Evolutionary conservation across 1,140 invertebrate species (phyloP).

Genomic region (Dendrolimus punctatus): DNA sequence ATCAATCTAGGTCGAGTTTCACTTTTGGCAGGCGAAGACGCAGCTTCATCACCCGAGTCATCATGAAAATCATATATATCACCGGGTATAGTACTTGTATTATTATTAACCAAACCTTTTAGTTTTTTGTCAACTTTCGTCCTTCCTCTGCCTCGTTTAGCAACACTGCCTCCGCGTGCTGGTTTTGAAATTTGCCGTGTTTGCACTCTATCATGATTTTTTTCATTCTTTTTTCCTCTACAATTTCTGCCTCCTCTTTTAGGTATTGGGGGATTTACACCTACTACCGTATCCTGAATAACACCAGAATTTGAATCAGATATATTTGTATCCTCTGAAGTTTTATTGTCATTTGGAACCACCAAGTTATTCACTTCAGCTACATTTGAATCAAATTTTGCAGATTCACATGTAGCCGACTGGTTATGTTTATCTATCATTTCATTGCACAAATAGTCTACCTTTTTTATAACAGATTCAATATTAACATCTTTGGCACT

Average conservation of each 20-base stretch:
- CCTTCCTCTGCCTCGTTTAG: conserved; percentile 67
- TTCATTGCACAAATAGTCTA: conserved; percentile 74
- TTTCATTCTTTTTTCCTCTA: conserved; percentile 71
- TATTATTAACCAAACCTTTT: conserved; percentile 66
- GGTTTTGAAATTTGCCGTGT: conserved; percentile 73
- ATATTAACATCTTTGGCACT: conserved; percentile 84
- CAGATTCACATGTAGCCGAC: not conserved
- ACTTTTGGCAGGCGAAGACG: conserved; percentile 53
- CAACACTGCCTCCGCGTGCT: conserved; percentile 60
- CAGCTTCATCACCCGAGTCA: conserved; percentile 82
- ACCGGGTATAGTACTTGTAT: conserved; percentile 67
- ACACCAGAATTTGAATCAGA: conserved; percentile 17
- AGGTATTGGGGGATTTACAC: conserved; percentile 21
- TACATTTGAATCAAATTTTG: not conserved
- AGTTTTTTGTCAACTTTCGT: conserved; percentile 73
- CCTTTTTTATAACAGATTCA: conserved; percentile 85
- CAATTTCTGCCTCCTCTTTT: conserved; percentile 70
- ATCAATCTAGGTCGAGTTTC: conserved; percentile 81
- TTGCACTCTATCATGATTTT: conserved; percentile 62
- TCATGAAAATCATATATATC: conserved; percentile 90
- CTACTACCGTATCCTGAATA: conserved; percentile 18
- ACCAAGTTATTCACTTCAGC: too few relatives aligned
- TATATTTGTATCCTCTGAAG: not conserved
- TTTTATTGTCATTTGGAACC: too few relatives aligned
- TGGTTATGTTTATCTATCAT: conserved; percentile 8